Conservation (phyloP, 2,113 vertebrate species). For the Marmota flaviventris region DNA sequence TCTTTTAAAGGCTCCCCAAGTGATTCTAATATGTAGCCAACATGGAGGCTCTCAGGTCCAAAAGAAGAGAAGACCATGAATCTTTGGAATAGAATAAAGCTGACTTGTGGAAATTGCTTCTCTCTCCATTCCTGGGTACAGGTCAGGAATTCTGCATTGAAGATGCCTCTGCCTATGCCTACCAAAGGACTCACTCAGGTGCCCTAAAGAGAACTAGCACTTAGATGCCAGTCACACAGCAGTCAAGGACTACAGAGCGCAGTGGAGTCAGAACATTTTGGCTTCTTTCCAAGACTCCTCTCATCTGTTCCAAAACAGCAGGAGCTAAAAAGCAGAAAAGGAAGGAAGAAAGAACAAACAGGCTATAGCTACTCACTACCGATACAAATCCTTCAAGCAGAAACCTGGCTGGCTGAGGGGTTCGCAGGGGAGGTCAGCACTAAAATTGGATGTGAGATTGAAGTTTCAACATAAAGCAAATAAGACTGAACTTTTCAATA, state of each 20-base stretch:
- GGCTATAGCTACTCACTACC: not conserved
- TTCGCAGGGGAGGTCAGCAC: not conserved
- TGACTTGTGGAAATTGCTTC: not conserved
- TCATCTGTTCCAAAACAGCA: not conserved
- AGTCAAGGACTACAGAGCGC: not conserved
- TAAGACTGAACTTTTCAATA: constrained; percentile 4
- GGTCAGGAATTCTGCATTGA: not conserved
- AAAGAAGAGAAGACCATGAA: not conserved
- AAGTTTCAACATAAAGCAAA: constrained; percentile 44
- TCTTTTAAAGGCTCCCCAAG: not conserved
- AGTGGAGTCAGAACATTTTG: not conserved
- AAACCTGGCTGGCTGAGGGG: not conserved
- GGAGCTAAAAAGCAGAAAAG: not conserved
- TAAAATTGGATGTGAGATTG: constrained; percentile 45
- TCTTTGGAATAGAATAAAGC: not conserved
- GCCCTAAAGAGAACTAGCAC: not conserved
- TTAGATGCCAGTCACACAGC: not conserved
- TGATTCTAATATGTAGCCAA: not conserved
- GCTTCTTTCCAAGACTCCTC: not conserved
- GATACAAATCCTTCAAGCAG: not conserved
- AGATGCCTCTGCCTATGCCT: not conserved
- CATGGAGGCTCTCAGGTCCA: not conserved
- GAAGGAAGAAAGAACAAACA: not conserved
- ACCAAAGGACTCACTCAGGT: not conserved
- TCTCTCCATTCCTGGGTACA: not conserved